Percentiles rank a stretch among this genome's conserved stretches.
Conservation (phyloP, 1,140 invertebrate species). For the Melitaea cinxia region DNA sequence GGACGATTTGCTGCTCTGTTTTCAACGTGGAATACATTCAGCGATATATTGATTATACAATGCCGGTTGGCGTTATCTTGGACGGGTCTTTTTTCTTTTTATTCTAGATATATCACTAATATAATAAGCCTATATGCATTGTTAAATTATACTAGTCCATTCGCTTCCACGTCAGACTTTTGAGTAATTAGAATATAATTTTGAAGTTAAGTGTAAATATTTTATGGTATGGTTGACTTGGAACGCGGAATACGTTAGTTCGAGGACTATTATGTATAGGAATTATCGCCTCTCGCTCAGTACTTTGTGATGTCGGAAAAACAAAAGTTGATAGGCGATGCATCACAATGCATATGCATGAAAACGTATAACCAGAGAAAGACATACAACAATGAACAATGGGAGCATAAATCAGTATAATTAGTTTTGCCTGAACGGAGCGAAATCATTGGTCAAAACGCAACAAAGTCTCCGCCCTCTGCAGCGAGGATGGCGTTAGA, state of each 20-base stretch:
- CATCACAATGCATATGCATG: slow-evolving; percentile 64
- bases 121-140: background rate
- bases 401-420: slow-evolving; percentile 83
- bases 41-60: slow-evolving; percentile 63
- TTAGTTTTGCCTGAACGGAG: slow-evolving; percentile 79
- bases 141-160: background rate
- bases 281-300: slow-evolving; percentile 19
- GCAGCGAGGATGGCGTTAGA: slow-evolving; percentile 61
- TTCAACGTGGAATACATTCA: slow-evolving; percentile 67
- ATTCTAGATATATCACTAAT: background rate
- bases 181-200: background rate
- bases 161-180: background rate
- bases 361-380: slow-evolving; percentile 63
- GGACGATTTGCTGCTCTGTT: slow-evolving; percentile 63
- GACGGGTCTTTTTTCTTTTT: background rate
- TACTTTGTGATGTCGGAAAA: slow-evolving; percentile 48
- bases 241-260: background rate
- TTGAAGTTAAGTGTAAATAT: background rate
- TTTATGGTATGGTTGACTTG: background rate
- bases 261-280: slow-evolving; percentile 3
- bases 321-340: slow-evolving; percentile 64
- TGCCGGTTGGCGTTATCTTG: slow-evolving; percentile 33
- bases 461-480: slow-evolving; percentile 65
- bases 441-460: slow-evolving; percentile 82
- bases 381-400: slow-evolving; percentile 82